These are phyloP conservation scores for Sinosuthora webbiana DNA, from an alignment of 2,113 vertebrate genomes.

Conservation along the genomic window DNA sequence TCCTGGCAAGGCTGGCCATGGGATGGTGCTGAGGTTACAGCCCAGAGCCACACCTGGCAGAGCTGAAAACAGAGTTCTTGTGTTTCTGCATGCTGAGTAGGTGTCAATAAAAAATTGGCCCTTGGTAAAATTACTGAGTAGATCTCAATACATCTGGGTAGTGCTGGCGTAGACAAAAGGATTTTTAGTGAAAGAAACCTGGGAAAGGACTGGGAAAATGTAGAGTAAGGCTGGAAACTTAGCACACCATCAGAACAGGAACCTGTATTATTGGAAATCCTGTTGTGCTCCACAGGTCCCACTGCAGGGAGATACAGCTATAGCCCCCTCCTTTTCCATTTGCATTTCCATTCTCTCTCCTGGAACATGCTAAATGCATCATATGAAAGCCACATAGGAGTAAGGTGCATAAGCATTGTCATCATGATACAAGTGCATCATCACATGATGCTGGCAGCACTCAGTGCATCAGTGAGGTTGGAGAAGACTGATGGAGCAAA, in stretches of 20 bases:
- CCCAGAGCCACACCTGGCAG: background rate
- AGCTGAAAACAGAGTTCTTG: background rate
- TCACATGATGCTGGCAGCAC: background rate
- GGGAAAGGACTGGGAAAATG: background rate
- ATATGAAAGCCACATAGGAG: background rate
- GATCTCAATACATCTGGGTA: background rate
- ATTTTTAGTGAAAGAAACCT: slow-evolving; percentile 6
- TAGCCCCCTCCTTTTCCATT: background rate
- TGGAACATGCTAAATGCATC: background rate
- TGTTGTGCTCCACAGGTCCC: background rate
- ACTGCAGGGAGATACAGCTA: background rate
- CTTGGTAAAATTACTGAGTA: background rate
- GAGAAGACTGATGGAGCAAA: background rate
- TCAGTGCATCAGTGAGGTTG: rapidly evolving
- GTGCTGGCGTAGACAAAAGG: background rate
- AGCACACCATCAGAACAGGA: background rate
- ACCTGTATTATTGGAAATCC: background rate
- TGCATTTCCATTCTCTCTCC: background rate
- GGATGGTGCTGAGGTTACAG: background rate
- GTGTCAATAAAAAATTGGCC: background rate
- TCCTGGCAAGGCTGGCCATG: rapidly evolving
- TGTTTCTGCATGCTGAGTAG: background rate
- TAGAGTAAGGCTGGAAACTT: slow-evolving; percentile 22
- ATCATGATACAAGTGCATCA: background rate
- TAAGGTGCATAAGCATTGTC: background rate